phyloP scores from a whole-genome alignment of 2,113 vertebrate genomes.

The Brienomyrus longianalis region DNA sequence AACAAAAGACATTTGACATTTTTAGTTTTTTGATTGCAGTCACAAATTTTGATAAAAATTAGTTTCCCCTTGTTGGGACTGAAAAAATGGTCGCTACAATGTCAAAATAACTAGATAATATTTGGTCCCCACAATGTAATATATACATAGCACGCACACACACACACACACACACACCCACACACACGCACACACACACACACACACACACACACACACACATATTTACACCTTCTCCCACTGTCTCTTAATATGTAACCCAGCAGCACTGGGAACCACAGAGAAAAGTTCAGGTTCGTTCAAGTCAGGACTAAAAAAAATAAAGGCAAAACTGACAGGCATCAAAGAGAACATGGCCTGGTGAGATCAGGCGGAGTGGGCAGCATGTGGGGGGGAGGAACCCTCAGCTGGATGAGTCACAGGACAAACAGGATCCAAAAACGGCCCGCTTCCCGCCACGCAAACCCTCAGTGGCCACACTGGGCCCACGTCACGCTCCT shows the following conservation, averaged over 20 bases:
- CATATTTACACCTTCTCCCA: neutral
- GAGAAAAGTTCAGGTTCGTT: neutral
- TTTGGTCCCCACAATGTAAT: neutral
- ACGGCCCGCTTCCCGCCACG: neutral
- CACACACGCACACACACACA: neutral
- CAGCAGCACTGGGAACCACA: neutral
- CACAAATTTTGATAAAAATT: neutral
- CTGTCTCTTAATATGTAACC: neutral
- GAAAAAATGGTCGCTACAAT: neutral
- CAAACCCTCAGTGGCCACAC: neutral
- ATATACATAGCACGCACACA: neutral
- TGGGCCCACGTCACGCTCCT: neutral
- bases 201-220: neutral
- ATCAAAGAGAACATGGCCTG: neutral
- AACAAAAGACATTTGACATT: neutral
- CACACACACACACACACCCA: neutral
- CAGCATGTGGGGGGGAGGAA: neutral
- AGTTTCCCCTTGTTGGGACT: neutral
- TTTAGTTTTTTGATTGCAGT: neutral
- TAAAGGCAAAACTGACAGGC: neutral
- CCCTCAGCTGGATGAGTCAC: slow-evolving; percentile 19
- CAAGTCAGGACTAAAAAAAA: neutral
- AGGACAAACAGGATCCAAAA: slow-evolving; percentile 4
- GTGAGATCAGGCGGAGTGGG: slow-evolving; percentile 15
- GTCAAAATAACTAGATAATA: neutral